Percentiles rank a stretch among this genome's conserved stretches.
Conservation (phyloP, 2,797 vertebrate genomes). For the Vespertilio murinus region DNA sequence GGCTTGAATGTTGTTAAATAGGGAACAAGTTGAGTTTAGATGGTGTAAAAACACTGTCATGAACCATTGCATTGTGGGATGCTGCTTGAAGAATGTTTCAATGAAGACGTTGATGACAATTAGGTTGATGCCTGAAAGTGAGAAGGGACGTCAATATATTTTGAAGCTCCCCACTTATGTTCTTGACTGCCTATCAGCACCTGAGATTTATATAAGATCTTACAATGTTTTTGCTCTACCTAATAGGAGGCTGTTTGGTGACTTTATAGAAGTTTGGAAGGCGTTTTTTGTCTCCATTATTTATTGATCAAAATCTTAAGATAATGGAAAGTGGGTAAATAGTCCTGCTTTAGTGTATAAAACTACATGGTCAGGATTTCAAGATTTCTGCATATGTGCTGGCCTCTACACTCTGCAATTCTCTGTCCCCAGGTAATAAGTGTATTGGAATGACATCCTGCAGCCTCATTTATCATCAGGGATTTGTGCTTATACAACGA, state of each 20-base stretch:
- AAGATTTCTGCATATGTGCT: neutral
- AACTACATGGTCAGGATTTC: neutral
- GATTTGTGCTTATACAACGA: neutral
- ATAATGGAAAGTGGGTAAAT: neutral
- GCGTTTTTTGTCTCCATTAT: neutral
- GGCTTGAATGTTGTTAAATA: neutral
- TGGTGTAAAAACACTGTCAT: neutral
- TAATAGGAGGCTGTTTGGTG: neutral
- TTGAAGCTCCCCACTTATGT: neutral
- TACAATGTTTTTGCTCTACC: neutral
- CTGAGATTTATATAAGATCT: neutral
- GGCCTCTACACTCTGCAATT: neutral
- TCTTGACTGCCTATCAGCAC: neutral
- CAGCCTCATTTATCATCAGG: neutral
- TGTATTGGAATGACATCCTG: neutral
- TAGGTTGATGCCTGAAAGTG: neutral
- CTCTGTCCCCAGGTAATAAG: neutral
- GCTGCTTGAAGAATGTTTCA: neutral
- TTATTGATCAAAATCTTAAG: neutral
- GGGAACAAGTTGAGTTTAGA: neutral
- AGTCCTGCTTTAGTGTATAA: neutral
- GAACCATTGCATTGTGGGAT: fast-evolving
- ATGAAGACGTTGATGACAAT: neutral
- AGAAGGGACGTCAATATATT: neutral
- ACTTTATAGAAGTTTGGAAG: neutral